Base-by-base conservation (phyloP, 2,888 invertebrate species). In the Acanthosoma haemorrhoidale region DNA sequence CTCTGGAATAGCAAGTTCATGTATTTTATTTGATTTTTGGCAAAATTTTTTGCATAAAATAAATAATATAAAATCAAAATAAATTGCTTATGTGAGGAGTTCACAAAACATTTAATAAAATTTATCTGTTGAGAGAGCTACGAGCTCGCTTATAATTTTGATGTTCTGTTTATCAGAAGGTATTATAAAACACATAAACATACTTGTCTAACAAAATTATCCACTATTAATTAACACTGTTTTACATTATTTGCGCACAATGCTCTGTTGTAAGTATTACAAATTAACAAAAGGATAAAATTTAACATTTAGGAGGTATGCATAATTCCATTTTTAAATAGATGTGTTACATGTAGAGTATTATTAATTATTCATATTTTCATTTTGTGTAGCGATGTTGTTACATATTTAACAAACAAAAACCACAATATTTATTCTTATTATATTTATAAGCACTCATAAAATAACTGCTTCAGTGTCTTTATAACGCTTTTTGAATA, bases 241-340 rank as follows among this genome's bases (percentile, higher is more conserved):
- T 71, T 73, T 71, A 73, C 69, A 70, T 73, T 72, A 70, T 57
- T 68, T 69, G 71, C 69, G 66, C 72, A 61, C 38, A 63, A 66
- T 68, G 66, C 57, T 69, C 67, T 41, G 60, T 69, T 66, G 72
- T 71, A 73, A 73, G 72, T 73, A 72, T 36, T 3, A 36, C 43
- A 51, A 63, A 34, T 15, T 32, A 34, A 67, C 36, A 57, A 43
- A 67, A 57, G 38, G 32, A 67, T 57, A 67, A n/a, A 51, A 9
- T 51, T 67, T 67, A 15, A 41, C 13, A 16, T 18, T n/a, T 60
- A 67, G 67, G 67, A 67, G 67, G 67, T 67, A 67, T 43, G 67
- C 25, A 18, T 18, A 67, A 60, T 34, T 60, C 25, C 3, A 29
- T 25, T 51, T 51, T 16, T 51, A 51, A 51, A 21, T 51, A 51